Evolutionary conservation across 2,113 vertebrate genomes (phyloP), one percentile per base, ranked within the genome.

Genomic region (Phalacrocorax pelagicus): DNA sequence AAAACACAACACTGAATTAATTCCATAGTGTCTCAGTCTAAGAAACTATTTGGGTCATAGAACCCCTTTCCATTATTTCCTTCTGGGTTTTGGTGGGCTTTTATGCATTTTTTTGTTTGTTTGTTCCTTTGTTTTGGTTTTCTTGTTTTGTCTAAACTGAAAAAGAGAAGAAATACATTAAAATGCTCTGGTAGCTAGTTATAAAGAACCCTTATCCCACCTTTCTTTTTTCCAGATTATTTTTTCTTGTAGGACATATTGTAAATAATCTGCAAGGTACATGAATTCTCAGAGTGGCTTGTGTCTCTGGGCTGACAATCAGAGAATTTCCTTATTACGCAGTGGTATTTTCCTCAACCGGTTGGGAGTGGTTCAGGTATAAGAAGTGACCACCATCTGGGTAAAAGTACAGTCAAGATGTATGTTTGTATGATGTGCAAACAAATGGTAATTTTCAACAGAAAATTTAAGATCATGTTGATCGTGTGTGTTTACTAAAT

Each of bases 41-140:
- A 66, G 10, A 75, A 66, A 47, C 26, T 66, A 14, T 81, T 38
- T 63, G 29, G 9, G 1, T 55, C 9, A 27, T 40, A 58, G 29
- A 42, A 0, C 0, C 6, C 2, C 1, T 10, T 81, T 80, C 62
- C 47, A 38, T 54, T 82, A 36, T 3, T 42, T 61, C 54, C 20
- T 70, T 44, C 6, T 59, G 13, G 8, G 8, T 59, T 4, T 34
- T 40, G 44, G 44, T 44, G 42, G 42, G 42, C 15, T 42, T 42
- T 42, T 42, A 15, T 42, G 38, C 10, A 38, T 42, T 12, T 42
- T 42, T 44, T 44, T 44, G 13, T 44, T 44, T 44, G 44, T 44
- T 44, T 44, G 42, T 44, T 44, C 15, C 15, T 44, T 44, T 15
- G 14, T 44, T 44, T 44, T 44, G 44, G 6, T 12, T 46, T 51